Evolutionary conservation across 64 coral and sea anemone species (phyloP).

Genomic region (Montipora capricornis): DNA sequence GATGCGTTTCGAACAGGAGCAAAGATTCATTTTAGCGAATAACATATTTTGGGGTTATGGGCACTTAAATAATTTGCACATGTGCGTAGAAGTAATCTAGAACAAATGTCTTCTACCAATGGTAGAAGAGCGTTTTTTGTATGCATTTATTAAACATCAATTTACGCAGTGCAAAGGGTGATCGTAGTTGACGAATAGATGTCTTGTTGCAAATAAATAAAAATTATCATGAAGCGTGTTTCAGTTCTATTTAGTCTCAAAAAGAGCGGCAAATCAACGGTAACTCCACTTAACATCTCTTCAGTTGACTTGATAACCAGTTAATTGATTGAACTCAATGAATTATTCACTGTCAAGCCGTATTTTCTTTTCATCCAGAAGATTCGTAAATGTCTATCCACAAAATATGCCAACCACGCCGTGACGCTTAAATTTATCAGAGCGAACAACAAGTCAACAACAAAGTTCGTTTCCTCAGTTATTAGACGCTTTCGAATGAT

Average conservation of each 20-base stretch:
- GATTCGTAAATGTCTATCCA: slow-evolving; percentile 66
- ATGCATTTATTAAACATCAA: too few relatives aligned
- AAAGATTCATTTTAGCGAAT: too few relatives aligned
- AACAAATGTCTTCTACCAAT: too few relatives aligned
- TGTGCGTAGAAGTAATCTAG: too few relatives aligned
- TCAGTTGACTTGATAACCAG: not conserved
- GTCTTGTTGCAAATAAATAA: too few relatives aligned
- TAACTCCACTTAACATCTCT: not conserved
- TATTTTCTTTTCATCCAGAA: slow-evolving; percentile 60
- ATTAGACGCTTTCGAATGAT: slow-evolving; percentile 54
- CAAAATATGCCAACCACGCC: slow-evolving; percentile 49
- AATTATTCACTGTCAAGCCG: slow-evolving; percentile 29
- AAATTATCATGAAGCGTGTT: too few relatives aligned
- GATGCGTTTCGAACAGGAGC: too few relatives aligned
- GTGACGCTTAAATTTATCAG: slow-evolving; percentile 56
- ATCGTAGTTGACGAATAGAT: too few relatives aligned
- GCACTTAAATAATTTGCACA: too few relatives aligned
- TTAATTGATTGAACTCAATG: slow-evolving; percentile 19
- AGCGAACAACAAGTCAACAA: slow-evolving; percentile 63
- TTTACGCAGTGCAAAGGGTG: too few relatives aligned
- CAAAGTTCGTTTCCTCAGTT: slow-evolving; percentile 74
- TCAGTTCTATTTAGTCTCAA: not conserved
- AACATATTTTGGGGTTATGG: too few relatives aligned
- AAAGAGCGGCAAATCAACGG: not conserved
- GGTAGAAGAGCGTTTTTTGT: too few relatives aligned